Evolutionary conservation across 2,888 invertebrate genomes (phyloP), one percentile per base, ranked within the genome.

Genomic region (Drosophila picticornis): DNA sequence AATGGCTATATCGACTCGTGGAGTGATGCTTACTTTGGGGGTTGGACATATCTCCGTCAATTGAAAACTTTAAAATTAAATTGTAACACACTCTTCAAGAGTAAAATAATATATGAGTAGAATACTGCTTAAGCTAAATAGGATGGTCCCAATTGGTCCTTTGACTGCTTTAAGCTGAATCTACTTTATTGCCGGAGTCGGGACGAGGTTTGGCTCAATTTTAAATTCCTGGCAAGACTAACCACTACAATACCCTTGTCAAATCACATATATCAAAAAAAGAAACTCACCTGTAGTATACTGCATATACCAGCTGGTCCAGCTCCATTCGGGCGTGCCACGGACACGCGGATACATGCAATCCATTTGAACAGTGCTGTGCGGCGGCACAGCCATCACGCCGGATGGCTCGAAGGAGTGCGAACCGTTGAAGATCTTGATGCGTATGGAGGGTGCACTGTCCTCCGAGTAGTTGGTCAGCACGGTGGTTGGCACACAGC

Each of bases 381-480:
- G 97, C 0, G 97, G 97, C 84, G 95, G 96, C 50, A 97, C 96
- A 32, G 96, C 96, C 73, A 98, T 93, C 77, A 96, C 96, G 16
- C 97, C 97, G 1, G 96, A 95, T 0, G 96, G 96, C 86, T 96
- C 97, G 60, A 97, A 96, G 5, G 96, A 96, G 27, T 96, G 97
- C 1, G 97, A 97, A 1, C 97, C 97, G 50, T 96, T 95, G 19
- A 96, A 95, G 70, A 97, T 95, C 83, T 96, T 95, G 84, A 96
- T 96, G 62, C 96, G 94, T 74, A 97, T 96, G 16, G 97, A 96
- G 7, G 97, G 97, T 0, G 97, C 97, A 46, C 96, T 96, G 88
- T 97, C 96, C 82, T 97, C 97, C 87, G 97, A 97, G 93, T 97
- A 97, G 93, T 97, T 98, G 48, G 97, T 97, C 80, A 98, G 94